phyloP scores from a whole-genome alignment of 1,140 invertebrate species.

The Probaryconus sp. region DNA sequence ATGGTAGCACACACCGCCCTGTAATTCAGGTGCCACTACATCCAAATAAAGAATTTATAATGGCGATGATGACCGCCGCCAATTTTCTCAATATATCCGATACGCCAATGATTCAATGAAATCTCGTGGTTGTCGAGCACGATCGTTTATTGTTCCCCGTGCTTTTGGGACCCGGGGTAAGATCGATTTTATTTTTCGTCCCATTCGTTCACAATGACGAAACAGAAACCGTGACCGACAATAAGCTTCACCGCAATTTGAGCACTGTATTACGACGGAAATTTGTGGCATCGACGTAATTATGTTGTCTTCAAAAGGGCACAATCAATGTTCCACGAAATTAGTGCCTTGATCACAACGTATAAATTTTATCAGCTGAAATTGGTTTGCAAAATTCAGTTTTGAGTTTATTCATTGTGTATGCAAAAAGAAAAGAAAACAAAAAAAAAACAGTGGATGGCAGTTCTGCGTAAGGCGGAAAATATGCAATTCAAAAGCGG shows the following conservation, averaged over 20 bases:
- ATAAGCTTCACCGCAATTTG: conserved; percentile 33
- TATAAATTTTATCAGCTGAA: no score
- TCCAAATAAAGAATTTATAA: conserved; percentile 78
- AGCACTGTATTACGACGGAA: conserved; percentile 33
- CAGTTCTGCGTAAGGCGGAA: no score
- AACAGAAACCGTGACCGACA: conserved; percentile 11
- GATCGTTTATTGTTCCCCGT: conserved; percentile 62
- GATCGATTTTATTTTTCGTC: conserved; percentile 52
- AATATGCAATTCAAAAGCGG: no score
- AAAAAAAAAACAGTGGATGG: no score
- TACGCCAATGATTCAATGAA: conserved; percentile 72
- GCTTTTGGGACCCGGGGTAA: conserved; percentile 10
- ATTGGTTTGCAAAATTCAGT: no score
- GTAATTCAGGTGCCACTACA: conserved; percentile 75
- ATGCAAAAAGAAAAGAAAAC: no score
- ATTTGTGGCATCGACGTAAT: conserved; percentile 50
- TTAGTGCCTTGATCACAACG: not conserved
- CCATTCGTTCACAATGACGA: conserved; percentile 36
- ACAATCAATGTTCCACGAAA: conserved; percentile 42
- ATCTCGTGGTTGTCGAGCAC: conserved; percentile 63
- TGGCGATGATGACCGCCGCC: conserved; percentile 76
- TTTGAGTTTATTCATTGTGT: no score
- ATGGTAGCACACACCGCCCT: conserved; percentile 76
- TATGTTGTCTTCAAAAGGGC: conserved; percentile 30
- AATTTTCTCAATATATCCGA: conserved; percentile 75